These are phyloP conservation scores for Sebastes variabilis DNA, from an alignment of 2,797 vertebrate species.

Conservation along the genomic window DNA sequence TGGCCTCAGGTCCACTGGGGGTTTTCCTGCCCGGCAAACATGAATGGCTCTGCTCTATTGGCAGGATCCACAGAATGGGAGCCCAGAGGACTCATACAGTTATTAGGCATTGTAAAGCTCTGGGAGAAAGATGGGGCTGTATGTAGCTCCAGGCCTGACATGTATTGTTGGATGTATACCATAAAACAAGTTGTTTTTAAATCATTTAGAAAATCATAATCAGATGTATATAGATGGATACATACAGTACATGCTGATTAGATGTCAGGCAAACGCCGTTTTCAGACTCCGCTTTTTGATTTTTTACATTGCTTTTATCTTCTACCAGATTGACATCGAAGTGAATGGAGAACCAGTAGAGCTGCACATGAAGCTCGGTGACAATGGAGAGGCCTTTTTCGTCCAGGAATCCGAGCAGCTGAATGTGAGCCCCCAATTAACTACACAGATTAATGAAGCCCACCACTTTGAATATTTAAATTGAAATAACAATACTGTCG, in stretches of 20 bases:
- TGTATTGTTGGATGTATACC: neutral
- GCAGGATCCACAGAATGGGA: slow-evolving; percentile 30
- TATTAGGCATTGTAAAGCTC: slow-evolving; percentile 50
- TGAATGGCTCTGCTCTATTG: slow-evolving; percentile 54
- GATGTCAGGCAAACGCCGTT: neutral
- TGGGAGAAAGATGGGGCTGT: slow-evolving; percentile 6
- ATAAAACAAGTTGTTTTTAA: slow-evolving; percentile 3
- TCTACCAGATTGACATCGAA: slow-evolving; percentile 94
- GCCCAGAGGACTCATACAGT: slow-evolving; percentile 38
- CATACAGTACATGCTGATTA: neutral
- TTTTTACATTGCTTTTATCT: neutral
- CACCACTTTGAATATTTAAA: neutral
- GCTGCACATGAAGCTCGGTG: slow-evolving; percentile 98
- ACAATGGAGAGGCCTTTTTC: slow-evolving; percentile 99
- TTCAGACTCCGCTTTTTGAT: neutral
- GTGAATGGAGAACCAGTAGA: slow-evolving; percentile 96
- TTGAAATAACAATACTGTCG: neutral
- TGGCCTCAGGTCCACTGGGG: slow-evolving; percentile 19
- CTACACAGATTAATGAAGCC: neutral
- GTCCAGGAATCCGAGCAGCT: slow-evolving; percentile 94
- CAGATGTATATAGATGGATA: neutral
- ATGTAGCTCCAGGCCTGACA: neutral
- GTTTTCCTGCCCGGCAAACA: slow-evolving; percentile 45
- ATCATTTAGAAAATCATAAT: neutral
- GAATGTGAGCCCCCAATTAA: slow-evolving; percentile 84